Base-by-base conservation (phyloP, 2,113 vertebrate genomes). In the Sebastes schlegelii region DNA sequence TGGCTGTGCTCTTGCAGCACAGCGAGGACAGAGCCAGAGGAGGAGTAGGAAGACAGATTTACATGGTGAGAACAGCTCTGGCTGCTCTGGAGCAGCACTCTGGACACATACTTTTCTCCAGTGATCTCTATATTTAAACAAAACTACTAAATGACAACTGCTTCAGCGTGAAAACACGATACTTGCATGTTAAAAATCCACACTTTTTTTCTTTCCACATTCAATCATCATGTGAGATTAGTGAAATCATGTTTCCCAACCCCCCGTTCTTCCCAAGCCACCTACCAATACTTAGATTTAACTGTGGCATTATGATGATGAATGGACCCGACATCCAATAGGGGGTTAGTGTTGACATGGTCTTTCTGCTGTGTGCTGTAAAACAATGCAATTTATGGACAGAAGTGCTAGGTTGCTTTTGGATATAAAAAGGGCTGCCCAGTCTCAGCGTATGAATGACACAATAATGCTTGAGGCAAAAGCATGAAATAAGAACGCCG, bases 61-160 rank as follows among this genome's bases (percentile, higher is more conserved):
- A 94, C 90, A 90, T 64, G 83, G 91, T 93, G 92, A 92, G 88
- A 92, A 92, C 88, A 91, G 89, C 87, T 75, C 77, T 82, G 84
- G 84, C 86, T 85, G 83, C 60, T 74, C 83, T 88, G 79, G 73
- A 86, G 72, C 64, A 34, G 72, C 48, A 79, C 77, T 77, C 69
- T 79, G 71, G 43, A 78, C 83, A 58, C 80, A 70, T 51, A 74
- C 73, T 65, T 74, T 62, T 82, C 87, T 87, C 79, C 13, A 6
- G 43, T 80, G 83, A 89, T 74, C 82, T 86, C 79, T 78, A 26
- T 80, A 87, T 85, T 82, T 21, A 57, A 81, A 81, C 17, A n/a
- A 68, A 66, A 46, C 55, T 2, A 65, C 19, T 48, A 65, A 21
- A 84, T 63, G 71, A 84, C 49, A 54, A 49, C 45, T 54, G 19